Evolutionary conservation across 2,797 vertebrate genomes (phyloP).

Genomic region (Anguilla marmorata): DNA sequence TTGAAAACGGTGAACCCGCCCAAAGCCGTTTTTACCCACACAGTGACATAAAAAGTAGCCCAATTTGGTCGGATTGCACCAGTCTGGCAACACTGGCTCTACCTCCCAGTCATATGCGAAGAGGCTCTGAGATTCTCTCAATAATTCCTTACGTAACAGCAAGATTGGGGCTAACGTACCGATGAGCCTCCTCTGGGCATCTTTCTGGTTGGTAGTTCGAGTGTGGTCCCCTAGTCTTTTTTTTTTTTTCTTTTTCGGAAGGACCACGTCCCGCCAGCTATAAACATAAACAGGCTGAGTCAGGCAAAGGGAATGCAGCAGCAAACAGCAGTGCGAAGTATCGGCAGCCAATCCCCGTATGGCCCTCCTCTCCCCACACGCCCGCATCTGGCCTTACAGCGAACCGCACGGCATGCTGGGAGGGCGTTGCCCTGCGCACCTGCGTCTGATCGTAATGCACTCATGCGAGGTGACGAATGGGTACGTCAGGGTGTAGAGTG

Average conservation of each 20-base stretch:
- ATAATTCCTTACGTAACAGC: background rate
- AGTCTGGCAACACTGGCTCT: too few relatives aligned
- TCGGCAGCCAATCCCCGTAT: background rate
- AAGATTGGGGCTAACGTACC: background rate
- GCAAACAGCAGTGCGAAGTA: background rate
- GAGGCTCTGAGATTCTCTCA: background rate
- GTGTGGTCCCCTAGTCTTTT: too few relatives aligned
- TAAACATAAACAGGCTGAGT: background rate
- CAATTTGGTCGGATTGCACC: too few relatives aligned
- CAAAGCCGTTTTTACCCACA: too few relatives aligned
- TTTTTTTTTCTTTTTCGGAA: background rate
- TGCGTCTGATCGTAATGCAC: background rate
- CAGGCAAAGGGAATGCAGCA: background rate
- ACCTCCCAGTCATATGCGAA: background rate
- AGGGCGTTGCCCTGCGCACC: background rate
- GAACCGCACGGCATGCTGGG: background rate
- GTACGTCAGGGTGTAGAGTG: background rate
- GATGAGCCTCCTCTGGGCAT: too few relatives aligned
- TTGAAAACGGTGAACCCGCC: too few relatives aligned
- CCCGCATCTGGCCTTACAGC: background rate
- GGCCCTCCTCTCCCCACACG: background rate
- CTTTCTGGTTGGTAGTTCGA: too few relatives aligned
- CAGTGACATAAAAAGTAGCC: too few relatives aligned
- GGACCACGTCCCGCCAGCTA: background rate
- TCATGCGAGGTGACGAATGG: background rate